Conservation (phyloP, 2,797 vertebrate genomes). For the Halcyon chelicuti region DNA sequence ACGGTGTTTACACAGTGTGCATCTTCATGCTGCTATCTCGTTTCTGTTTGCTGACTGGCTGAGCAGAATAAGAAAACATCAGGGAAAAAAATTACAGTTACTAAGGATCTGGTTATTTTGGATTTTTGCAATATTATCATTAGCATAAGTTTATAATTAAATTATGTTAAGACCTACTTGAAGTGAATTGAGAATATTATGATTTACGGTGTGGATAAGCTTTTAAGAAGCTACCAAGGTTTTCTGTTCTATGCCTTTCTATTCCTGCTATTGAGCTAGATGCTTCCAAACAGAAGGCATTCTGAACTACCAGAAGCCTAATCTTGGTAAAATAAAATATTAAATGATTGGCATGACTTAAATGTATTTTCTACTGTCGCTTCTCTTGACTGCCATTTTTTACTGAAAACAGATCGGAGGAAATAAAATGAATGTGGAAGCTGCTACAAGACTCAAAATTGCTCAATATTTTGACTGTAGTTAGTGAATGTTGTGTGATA, state of each 20-base stretch:
- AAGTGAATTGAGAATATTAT: constrained; percentile 6
- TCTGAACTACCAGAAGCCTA: not conserved
- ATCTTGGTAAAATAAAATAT: not conserved
- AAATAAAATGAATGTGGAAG: constrained; percentile 12
- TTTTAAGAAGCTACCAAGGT: not conserved
- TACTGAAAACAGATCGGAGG: not conserved
- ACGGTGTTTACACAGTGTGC: not conserved
- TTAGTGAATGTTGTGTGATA: not conserved
- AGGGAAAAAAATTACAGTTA: not conserved
- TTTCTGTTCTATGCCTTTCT: not conserved
- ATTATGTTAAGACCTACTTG: not conserved
- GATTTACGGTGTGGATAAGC: not conserved
- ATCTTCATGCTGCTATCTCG: not conserved
- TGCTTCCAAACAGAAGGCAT: not conserved
- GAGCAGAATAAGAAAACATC: not conserved
- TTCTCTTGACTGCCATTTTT: not conserved
- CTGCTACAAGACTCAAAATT: not conserved
- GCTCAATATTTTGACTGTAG: not conserved
- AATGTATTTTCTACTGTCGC: not conserved
- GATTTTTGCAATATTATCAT: not conserved
- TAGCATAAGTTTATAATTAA: not conserved
- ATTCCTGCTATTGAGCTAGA: not conserved
- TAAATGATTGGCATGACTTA: not conserved
- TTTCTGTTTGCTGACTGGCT: not conserved
- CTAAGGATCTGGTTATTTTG: not conserved